phyloP scores from a whole-genome alignment of 2,797 vertebrate species.

The Pangasius krempfi region DNA sequence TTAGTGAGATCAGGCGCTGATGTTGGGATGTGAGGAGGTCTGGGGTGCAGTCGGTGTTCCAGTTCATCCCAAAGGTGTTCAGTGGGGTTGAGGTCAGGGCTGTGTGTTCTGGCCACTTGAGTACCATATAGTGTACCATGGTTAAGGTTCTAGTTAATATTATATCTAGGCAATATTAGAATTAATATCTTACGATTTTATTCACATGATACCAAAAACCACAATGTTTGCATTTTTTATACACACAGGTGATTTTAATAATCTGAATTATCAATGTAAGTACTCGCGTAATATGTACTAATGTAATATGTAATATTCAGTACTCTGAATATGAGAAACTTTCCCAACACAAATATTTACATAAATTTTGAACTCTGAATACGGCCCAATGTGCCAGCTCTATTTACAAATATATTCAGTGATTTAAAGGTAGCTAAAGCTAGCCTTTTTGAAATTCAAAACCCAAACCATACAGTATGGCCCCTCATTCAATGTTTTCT shows the following conservation, averaged over 20 bases:
- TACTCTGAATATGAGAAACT: background rate
- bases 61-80: background rate
- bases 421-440: background rate
- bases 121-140: too few species aligned
- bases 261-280: background rate
- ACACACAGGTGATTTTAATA: too few species aligned
- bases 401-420: background rate
- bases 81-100: background rate
- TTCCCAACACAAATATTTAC: background rate
- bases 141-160: too few species aligned
- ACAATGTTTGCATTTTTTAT: too few species aligned
- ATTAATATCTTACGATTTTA: background rate
- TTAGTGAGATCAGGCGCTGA: background rate
- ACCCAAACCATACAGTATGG: background rate
- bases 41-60: background rate
- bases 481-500: background rate
- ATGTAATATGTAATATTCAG: too few species aligned
- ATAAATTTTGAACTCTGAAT: background rate
- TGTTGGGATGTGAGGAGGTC: background rate
- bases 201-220: too few species aligned
- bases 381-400: background rate
- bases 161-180: too few species aligned
- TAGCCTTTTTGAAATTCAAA: background rate
- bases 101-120: background rate
- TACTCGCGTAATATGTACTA: background rate